phyloP scores from a whole-genome alignment of 2,888 invertebrate genomes.

The Thalpophila matura region DNA sequence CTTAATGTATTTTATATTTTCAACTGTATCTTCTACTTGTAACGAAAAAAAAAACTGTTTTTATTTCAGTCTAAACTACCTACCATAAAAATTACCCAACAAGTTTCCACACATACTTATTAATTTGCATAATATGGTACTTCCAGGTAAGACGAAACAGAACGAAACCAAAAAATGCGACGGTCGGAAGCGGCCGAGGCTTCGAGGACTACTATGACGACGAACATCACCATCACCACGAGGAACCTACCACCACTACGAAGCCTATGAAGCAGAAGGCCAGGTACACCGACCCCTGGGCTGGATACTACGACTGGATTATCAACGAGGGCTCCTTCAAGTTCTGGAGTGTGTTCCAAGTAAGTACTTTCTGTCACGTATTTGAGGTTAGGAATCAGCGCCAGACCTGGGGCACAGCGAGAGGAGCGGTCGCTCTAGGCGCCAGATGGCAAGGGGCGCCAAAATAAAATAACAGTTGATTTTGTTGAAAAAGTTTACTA shows the following conservation, averaged over 20 bases:
- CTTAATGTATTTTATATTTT: neutral
- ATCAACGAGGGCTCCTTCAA: slow-evolving; percentile 97
- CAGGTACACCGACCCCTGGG: slow-evolving; percentile 93
- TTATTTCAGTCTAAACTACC: neutral
- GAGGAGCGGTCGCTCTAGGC: too few species aligned
- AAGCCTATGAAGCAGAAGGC: slow-evolving; percentile 90
- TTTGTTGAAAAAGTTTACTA: too few species aligned
- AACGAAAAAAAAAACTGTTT: neutral
- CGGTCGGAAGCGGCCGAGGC: slow-evolving; percentile 78
- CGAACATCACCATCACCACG: slow-evolving; percentile 78
- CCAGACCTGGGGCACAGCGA: too few species aligned
- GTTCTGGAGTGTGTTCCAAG: slow-evolving; percentile 97
- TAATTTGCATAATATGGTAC: neutral
- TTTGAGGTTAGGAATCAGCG: too few species aligned
- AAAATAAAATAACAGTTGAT: too few species aligned
- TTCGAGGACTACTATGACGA: slow-evolving; percentile 88
- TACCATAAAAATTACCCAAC: neutral
- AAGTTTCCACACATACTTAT: neutral
- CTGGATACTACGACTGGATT: slow-evolving; percentile 96
- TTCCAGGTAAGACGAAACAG: slow-evolving; percentile 70
- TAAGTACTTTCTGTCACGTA: slow-evolving; percentile 71
- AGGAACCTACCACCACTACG: slow-evolving; percentile 81
- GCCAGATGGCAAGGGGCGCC: too few species aligned
- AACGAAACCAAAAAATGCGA: slow-evolving; percentile 63
- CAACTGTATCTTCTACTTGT: too few species aligned